These are phyloP conservation scores for Telmatochromis sp. DNA, from an alignment of 2,113 vertebrate genomes.

Conservation along the genomic window DNA sequence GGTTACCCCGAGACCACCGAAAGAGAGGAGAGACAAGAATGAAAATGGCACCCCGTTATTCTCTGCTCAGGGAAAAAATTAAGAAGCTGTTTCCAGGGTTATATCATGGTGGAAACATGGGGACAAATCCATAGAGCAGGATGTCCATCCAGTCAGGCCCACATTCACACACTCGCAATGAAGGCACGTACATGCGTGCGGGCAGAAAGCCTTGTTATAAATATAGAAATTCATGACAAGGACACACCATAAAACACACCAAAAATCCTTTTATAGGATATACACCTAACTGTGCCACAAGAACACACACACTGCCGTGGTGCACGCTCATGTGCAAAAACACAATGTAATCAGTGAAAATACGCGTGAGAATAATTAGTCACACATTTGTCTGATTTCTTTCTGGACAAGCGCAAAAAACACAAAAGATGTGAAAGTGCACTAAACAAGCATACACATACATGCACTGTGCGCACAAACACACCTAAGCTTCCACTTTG, in stretches of 20 bases:
- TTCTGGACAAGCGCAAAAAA: not conserved
- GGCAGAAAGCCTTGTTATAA: not conserved
- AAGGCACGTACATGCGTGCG: not conserved
- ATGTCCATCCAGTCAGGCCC: not conserved
- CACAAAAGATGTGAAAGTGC: not conserved
- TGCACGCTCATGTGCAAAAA: not conserved
- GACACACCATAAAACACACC: not conserved
- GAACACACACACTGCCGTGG: not conserved
- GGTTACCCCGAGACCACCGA: constrained; percentile 1
- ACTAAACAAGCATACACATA: not conserved
- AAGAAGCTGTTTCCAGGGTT: constrained; percentile 48
- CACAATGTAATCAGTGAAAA: not conserved
- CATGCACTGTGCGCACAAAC: constrained; percentile 5
- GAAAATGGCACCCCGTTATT: not conserved
- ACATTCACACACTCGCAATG: not conserved
- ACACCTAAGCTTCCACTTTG: constrained; percentile 42
- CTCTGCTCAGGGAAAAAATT: not conserved
- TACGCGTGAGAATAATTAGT: not conserved
- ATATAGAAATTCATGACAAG: not conserved
- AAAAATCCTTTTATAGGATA: not conserved
- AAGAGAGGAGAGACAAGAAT: constrained; percentile 7
- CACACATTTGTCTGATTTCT: not conserved
- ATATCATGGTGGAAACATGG: constrained; percentile 9
- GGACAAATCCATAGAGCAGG: not conserved
- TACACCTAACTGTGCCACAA: not conserved